These are phyloP conservation scores for Lysandra bellargus DNA, from an alignment of 2,888 invertebrate species.

Conservation along the genomic window DNA sequence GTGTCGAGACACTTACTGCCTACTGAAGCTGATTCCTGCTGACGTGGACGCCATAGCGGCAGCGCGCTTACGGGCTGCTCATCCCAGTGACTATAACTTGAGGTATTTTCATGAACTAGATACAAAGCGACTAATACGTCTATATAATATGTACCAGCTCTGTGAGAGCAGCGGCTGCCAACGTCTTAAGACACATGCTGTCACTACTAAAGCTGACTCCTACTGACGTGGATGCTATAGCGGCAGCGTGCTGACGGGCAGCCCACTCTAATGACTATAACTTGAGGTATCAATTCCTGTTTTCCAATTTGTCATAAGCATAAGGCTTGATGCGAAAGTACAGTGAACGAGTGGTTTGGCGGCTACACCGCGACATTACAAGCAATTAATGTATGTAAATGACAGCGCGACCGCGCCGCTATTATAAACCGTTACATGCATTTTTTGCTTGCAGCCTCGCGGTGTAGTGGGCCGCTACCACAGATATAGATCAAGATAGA, in stretches of 20 bases:
- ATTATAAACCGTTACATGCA: too few relatives aligned
- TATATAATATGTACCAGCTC: constrained; percentile 93
- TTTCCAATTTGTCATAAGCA: too few relatives aligned
- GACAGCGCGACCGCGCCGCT: too few relatives aligned
- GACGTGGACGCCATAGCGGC: constrained; percentile 96
- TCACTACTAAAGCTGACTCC: constrained; percentile 92
- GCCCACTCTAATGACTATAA: constrained; percentile 52
- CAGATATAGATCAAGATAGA: too few relatives aligned
- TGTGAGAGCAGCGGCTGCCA: constrained; percentile 92
- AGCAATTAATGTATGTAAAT: too few relatives aligned
- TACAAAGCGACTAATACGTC: constrained; percentile 85
- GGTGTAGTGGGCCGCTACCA: too few relatives aligned
- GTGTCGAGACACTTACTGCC: constrained; percentile 94
- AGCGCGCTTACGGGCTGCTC: constrained; percentile 90
- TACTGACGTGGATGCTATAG: constrained; percentile 93
- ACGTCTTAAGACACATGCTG: constrained; percentile 93
- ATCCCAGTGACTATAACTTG: constrained; percentile 56
- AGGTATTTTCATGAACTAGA: too few relatives aligned
- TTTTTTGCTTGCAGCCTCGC: too few relatives aligned
- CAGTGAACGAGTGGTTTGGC: too few relatives aligned
- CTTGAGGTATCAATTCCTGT: constrained; percentile 30
- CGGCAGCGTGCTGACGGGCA: constrained; percentile 92
- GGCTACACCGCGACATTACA: too few relatives aligned
- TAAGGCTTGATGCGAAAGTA: too few relatives aligned
- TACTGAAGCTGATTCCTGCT: constrained; percentile 91